Conservation (phyloP, 2,888 invertebrate species). For the Meta bourneti region DNA sequence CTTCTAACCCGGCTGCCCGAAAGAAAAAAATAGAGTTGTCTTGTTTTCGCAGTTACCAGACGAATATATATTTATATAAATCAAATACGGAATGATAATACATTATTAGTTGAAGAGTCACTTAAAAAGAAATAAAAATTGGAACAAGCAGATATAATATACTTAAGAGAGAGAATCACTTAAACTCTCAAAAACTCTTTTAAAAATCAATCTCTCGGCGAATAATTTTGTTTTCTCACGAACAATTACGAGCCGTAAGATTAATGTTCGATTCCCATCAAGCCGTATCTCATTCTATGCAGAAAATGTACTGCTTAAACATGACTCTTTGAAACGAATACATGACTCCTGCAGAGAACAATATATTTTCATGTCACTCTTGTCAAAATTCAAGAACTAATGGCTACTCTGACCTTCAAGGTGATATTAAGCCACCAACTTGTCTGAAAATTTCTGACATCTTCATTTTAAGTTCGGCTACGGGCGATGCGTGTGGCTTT, state of each 20-base stretch:
- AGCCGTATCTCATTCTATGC: conserved; percentile 7
- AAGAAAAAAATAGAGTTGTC: too few species aligned
- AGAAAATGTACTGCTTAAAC: neutral
- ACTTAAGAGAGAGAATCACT: neutral
- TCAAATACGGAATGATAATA: neutral
- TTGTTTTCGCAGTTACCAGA: too few species aligned
- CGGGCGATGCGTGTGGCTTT: neutral
- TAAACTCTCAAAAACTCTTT: neutral
- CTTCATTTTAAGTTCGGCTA: conserved; percentile 24
- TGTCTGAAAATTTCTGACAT: conserved; percentile 45
- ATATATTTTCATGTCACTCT: conserved; percentile 46
- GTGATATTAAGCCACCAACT: conserved; percentile 39
- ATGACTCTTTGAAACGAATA: neutral
- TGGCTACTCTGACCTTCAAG: conserved; percentile 32
- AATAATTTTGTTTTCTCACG: neutral
- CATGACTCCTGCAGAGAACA: conserved; percentile 13
- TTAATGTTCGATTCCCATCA: conserved; percentile 20
- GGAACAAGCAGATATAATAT: too few species aligned
- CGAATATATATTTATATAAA: too few species aligned
- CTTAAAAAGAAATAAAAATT: too few species aligned
- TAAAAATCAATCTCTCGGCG: conserved; percentile 13
- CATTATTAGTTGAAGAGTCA: too few species aligned
- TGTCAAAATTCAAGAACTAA: conserved; percentile 51
- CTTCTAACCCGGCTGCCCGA: too few species aligned
- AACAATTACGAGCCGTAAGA: conserved; percentile 11